These are phyloP conservation scores for Rhinophrynus dorsalis DNA, from an alignment of 2,797 vertebrate species.

Conservation along the genomic window DNA sequence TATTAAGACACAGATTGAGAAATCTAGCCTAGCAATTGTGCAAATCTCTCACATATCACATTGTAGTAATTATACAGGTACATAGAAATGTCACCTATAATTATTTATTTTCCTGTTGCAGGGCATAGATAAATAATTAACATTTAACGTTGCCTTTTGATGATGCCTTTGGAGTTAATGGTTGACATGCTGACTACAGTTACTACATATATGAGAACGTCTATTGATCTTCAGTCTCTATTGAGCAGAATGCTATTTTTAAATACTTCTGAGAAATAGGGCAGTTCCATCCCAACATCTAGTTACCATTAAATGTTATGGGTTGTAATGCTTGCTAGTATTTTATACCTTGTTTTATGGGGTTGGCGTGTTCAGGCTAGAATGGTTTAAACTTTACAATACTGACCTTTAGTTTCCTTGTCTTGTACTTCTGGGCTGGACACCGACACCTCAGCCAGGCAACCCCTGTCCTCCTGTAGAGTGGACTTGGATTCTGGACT, in stretches of 20 bases:
- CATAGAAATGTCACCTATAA: background rate
- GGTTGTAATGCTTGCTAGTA: conserved; percentile 86
- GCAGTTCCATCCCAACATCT: conserved; percentile 64
- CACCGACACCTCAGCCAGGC: conserved; percentile 83
- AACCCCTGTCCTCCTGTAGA: conserved; percentile 81
- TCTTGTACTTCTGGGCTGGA: conserved; percentile 92
- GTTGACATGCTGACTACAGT: background rate
- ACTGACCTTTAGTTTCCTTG: conserved; percentile 97
- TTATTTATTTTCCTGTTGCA: background rate
- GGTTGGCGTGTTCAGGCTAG: conserved; percentile 79
- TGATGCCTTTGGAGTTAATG: background rate
- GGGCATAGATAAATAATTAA: background rate
- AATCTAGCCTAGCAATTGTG: no score
- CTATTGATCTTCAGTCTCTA: conserved; percentile 2
- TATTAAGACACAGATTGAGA: no score
- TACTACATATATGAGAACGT: conserved; percentile 1
- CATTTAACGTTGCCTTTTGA: background rate
- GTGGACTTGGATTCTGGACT: conserved; percentile 84
- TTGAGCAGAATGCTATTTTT: conserved; percentile 47
- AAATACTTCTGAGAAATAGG: conserved; percentile 58
- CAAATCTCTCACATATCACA: no score
- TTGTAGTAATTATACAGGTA: no score
- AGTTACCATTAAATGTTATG: conserved; percentile 83
- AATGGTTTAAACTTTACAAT: conserved; percentile 80
- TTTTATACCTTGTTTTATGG: conserved; percentile 87